Evolutionary conservation across 2,888 invertebrate species (phyloP), one percentile per base, ranked within the genome.

Genomic region (Lithophane semibrunnea): DNA sequence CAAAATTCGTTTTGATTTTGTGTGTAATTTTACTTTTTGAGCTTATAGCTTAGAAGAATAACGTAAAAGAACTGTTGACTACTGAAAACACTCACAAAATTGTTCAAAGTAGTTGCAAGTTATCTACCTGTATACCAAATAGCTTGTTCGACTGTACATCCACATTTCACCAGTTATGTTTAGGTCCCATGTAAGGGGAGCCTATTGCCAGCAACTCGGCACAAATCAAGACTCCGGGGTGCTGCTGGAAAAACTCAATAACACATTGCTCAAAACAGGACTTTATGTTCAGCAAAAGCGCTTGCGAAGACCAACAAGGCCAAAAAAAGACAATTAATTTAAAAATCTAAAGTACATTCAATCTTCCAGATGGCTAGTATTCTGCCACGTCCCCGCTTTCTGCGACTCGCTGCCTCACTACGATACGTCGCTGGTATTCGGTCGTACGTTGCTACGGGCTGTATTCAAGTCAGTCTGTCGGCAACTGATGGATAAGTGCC

Each of bases 321-420:
- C 4, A 13, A 58, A 29, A 0, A 29, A 60, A 16, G 3, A 16
- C 24, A 29, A 60, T 29, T 16, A 60, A 8, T 42, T 42, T 3
- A n/a, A 42, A 29, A 21, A 63, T 29, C 16, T 3, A 16, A 70
- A 10, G 3, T 37, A 4, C 18, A 47, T 37, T 8, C 0, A 47
- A 42, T 24, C 5, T 79, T 73, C 3, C 90, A 98, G 98, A 84
- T 99, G 99, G 99, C 95, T 99, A 63, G 99, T 99, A 10, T 99
- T 99, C 93, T 99, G 99, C 92, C 99, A 99, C 94, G 99, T 99
- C 49, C 99, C 99, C 0, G 98, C 99, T 0, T 99, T 99, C 93
- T 99, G 99, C 92, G 99, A 99, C 94, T 99, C 99, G 0, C 94
- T 99, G 66, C 98, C 98, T 0, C 98, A 99, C 92, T 99, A 98